phyloP scores from a whole-genome alignment of 2,888 invertebrate genomes.

The Lasioglossum villosulum region DNA sequence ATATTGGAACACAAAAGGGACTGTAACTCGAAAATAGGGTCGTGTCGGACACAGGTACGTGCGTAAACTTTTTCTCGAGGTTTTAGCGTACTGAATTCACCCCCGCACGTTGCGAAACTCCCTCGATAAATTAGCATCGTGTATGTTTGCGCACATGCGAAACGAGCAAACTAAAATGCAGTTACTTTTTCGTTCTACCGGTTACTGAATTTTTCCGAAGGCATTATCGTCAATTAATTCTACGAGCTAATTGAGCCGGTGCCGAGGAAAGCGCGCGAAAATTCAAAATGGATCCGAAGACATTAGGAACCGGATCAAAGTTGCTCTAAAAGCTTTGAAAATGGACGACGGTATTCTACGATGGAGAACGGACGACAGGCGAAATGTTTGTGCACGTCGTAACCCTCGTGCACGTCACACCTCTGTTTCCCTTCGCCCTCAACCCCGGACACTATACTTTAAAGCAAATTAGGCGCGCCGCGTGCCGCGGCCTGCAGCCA shows the following conservation, averaged over 20 bases:
- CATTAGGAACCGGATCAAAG: neutral
- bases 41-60: neutral
- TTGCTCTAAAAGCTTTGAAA: neutral
- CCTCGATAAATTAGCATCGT: neutral
- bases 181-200: neutral
- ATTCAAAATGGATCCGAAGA: neutral
- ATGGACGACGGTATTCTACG: neutral
- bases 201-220: neutral
- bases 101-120: neutral
- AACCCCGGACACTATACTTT: neutral
- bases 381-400: conserved; percentile 16
- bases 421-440: conserved; percentile 31
- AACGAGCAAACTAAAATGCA: neutral
- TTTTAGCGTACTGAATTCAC: neutral
- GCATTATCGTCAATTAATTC: neutral
- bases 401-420: conserved; percentile 35
- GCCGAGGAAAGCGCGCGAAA: neutral
- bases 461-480: conserved; percentile 24
- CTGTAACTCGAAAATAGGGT: neutral
- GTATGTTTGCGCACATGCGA: neutral
- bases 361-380: neutral
- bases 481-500: neutral
- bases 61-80: neutral
- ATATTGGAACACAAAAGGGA: neutral
- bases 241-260: neutral